phyloP scores from a whole-genome alignment of 2,888 invertebrate genomes.

The Pomacea canaliculata region DNA sequence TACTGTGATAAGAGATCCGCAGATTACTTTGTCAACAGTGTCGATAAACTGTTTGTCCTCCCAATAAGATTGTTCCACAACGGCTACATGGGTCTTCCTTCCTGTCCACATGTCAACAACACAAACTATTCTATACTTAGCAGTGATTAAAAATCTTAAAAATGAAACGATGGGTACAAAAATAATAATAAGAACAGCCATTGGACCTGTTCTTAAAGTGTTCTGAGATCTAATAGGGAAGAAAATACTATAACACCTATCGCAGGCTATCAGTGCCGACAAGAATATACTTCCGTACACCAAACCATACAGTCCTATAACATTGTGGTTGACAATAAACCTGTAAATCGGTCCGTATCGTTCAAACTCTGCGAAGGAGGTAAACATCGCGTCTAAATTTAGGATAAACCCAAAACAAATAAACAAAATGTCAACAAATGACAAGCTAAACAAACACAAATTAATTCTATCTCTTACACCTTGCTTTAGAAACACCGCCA shows the following conservation, averaged over 20 bases:
- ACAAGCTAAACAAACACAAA: not conserved
- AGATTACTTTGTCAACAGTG: too few species aligned
- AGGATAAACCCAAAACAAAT: not conserved
- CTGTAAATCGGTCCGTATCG: not conserved
- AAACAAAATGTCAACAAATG: not conserved
- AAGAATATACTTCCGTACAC: not conserved
- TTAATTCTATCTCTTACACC: slow-evolving; percentile 1
- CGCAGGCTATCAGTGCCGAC: not conserved
- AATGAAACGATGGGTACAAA: too few species aligned
- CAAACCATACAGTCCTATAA: not conserved
- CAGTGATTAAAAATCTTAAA: too few species aligned
- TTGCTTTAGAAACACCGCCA: not conserved
- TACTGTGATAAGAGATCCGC: too few species aligned
- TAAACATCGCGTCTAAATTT: not conserved
- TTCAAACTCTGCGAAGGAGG: not conserved
- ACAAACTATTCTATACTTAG: too few species aligned
- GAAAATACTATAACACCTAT: not conserved
- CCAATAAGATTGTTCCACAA: too few species aligned
- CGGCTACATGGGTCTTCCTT: too few species aligned
- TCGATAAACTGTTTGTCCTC: too few species aligned
- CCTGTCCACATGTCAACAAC: too few species aligned
- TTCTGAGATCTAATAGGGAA: too few species aligned
- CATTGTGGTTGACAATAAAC: not conserved
- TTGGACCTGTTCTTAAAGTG: too few species aligned
- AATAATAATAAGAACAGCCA: too few species aligned